Evolutionary conservation across 2,113 vertebrate species (phyloP).

Genomic region (Siniperca knerii): DNA sequence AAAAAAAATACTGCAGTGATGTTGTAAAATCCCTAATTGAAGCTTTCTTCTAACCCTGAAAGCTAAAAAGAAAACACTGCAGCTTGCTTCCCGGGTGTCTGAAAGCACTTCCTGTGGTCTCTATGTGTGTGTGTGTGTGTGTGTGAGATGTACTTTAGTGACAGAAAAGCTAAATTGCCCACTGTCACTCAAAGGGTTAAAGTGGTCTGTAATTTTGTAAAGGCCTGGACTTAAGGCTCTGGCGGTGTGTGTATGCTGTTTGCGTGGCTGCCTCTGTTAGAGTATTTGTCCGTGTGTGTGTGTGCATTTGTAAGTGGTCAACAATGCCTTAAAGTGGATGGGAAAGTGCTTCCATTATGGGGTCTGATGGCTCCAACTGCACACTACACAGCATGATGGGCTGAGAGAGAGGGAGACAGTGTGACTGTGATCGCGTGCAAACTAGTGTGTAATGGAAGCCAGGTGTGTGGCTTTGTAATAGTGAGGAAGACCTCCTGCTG

Average conservation of each 20-base stretch:
- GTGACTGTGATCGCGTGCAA: constrained; percentile 36
- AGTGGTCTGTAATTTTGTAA: constrained; percentile 63
- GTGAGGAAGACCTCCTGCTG: constrained; percentile 67
- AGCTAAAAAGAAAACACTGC: constrained; percentile 3
- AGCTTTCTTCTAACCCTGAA: neutral
- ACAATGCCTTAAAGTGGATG: constrained; percentile 64
- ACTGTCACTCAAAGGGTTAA: constrained; percentile 60
- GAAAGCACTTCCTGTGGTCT: constrained; percentile 9
- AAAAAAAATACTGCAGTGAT: neutral
- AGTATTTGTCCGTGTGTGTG: constrained; percentile 8
- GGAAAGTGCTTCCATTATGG: constrained; percentile 74
- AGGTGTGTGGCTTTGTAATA: constrained; percentile 64
- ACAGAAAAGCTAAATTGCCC: constrained; percentile 53
- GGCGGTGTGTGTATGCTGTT: neutral
- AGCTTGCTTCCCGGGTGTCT: neutral
- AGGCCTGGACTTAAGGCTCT: constrained; percentile 35
- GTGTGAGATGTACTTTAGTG: constrained; percentile 13
- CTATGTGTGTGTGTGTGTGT: neutral
- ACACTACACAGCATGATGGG: constrained; percentile 36
- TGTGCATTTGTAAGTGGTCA: constrained; percentile 65
- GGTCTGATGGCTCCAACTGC: constrained; percentile 49
- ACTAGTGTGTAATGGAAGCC: constrained; percentile 68
- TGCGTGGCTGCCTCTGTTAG: neutral
- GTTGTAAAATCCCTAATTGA: neutral
- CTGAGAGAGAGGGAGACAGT: neutral